Conservation (phyloP, 2,888 invertebrate species). For the Drosophila picticornis region DNA sequence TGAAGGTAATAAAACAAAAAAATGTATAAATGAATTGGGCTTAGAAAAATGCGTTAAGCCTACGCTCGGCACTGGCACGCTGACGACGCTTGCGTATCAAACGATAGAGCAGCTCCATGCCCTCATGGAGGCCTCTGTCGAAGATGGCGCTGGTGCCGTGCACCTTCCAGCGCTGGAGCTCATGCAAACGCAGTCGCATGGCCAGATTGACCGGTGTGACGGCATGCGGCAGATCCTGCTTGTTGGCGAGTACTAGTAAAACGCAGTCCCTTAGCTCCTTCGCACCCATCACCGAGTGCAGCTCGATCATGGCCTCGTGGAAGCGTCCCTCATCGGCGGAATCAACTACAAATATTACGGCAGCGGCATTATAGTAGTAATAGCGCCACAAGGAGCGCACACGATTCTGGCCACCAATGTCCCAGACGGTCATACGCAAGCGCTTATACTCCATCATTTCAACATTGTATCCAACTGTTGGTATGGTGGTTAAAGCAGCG, state of each 20-base stretch:
- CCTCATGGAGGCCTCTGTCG: slow-evolving; percentile 27
- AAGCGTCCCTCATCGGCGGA: slow-evolving; percentile 70
- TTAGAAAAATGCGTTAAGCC: not conserved
- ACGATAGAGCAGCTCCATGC: slow-evolving; percentile 42
- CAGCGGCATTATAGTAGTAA: slow-evolving; percentile 74
- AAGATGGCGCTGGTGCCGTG: slow-evolving; percentile 39
- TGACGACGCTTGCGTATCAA: slow-evolving; percentile 35
- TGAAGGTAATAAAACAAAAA: slow-evolving; percentile 88
- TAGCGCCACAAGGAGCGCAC: slow-evolving; percentile 80
- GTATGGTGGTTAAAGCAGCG: slow-evolving; percentile 71
- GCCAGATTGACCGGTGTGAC: slow-evolving; percentile 44
- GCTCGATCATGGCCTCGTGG: slow-evolving; percentile 63
- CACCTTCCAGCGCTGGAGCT: slow-evolving; percentile 41
- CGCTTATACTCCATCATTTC: slow-evolving; percentile 80
- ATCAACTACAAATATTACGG: slow-evolving; percentile 80
- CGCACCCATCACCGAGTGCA: slow-evolving; percentile 67
- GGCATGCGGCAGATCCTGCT: slow-evolving; percentile 78
- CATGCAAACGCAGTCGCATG: slow-evolving; percentile 21
- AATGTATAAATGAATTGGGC: not conserved
- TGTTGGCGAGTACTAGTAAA: slow-evolving; percentile 77
- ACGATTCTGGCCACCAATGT: slow-evolving; percentile 79
- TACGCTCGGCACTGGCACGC: not conserved
- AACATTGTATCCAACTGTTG: slow-evolving; percentile 82
- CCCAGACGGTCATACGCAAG: slow-evolving; percentile 80
- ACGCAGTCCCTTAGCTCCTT: slow-evolving; percentile 66